Conservation (phyloP, 2,797 vertebrate genomes). For the Limosa lapponica region DNA sequence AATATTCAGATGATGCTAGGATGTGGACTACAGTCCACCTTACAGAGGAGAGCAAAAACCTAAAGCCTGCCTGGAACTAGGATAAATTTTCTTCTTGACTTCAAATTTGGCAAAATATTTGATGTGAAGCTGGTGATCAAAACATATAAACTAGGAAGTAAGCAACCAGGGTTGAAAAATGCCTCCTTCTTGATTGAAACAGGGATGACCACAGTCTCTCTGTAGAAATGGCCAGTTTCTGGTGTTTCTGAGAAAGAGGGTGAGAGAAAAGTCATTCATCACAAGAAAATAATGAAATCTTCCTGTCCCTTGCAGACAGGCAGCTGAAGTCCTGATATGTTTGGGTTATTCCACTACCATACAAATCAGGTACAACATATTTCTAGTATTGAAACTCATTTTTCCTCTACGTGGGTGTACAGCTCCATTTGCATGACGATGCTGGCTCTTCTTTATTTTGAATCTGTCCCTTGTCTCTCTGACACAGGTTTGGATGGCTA, state of each 20-base stretch:
- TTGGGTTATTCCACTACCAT: not conserved
- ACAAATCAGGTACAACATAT: not conserved
- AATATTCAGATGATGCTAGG: not conserved
- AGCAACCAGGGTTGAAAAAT: not conserved
- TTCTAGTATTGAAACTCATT: not conserved
- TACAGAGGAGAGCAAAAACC: not conserved
- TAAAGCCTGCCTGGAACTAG: not conserved
- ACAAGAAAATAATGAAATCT: not conserved
- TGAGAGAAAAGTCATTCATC: not conserved
- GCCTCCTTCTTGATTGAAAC: not conserved
- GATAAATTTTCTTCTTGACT: not conserved
- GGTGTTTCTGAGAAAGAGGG: not conserved
- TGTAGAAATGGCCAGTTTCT: not conserved
- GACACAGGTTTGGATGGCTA: not conserved
- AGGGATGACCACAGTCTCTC: not conserved
- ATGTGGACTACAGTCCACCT: not conserved
- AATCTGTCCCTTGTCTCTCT: not conserved
- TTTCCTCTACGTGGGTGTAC: not conserved
- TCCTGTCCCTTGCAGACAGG: not conserved
- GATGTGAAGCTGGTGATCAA: not conserved
- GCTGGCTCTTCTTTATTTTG: not conserved
- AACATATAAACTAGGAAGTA: not conserved
- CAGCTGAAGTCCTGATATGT: not conserved
- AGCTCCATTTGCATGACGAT: not conserved
- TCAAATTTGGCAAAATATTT: not conserved